phyloP scores from a whole-genome alignment of 64 coral and sea anemone species.

The Astreopora myriophthalma region DNA sequence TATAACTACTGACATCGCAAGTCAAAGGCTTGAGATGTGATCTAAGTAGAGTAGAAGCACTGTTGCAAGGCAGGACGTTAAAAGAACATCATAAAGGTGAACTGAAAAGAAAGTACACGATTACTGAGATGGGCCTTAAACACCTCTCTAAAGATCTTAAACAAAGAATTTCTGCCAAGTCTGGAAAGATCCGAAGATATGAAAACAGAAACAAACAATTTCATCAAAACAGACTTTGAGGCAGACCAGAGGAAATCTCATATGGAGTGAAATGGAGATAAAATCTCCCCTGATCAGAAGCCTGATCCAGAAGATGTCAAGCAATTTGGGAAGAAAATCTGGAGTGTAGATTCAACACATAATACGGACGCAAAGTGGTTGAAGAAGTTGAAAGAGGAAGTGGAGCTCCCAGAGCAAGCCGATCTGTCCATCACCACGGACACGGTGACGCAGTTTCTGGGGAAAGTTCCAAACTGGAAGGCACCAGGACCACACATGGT shows the following conservation, averaged over 20 bases:
- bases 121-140: constrained; percentile 1
- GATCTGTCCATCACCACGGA: constrained; percentile 10
- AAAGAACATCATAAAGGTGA: too few species aligned
- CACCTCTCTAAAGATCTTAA: constrained; percentile 40
- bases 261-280: not conserved
- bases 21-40: not conserved
- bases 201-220: constrained; percentile 8
- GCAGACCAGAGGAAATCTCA: not conserved
- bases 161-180: constrained; percentile 45
- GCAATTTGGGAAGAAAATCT: constrained; percentile 35
- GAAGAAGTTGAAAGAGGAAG: constrained; percentile 6
- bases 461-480: constrained; percentile 51
- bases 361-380: constrained; percentile 40
- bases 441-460: not conserved
- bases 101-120: too few species aligned
- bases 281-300: not conserved
- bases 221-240: constrained; percentile 24
- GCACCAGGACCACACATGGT: not conserved
- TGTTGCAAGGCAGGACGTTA: too few species aligned
- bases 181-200: constrained; percentile 50
- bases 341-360: constrained; percentile 25
- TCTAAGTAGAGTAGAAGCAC: not conserved
- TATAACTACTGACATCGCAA: not conserved
- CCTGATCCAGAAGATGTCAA: constrained; percentile 23
- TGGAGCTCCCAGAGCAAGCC: not conserved